Evolutionary conservation across 1,140 invertebrate genomes (phyloP).

Genomic region (Sitobion miscanthi): DNA sequence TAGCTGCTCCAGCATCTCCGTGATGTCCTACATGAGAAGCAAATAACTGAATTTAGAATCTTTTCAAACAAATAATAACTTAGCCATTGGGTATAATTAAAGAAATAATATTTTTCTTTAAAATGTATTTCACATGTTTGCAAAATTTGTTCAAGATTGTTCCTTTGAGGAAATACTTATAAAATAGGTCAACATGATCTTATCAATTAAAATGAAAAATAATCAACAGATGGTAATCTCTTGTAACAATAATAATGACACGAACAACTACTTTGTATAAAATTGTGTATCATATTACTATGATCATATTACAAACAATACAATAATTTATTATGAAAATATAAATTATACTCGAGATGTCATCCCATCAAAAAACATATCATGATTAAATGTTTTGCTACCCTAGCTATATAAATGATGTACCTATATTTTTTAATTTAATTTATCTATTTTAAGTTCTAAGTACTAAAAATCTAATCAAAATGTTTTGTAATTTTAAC

Average conservation of each 20-base stretch:
- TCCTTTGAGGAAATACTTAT: background rate
- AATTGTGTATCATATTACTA: no score
- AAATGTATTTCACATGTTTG: background rate
- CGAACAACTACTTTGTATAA: no score
- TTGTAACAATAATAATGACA: background rate
- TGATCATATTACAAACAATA: no score
- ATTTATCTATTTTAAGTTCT: no score
- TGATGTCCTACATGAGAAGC: conserved; percentile 79
- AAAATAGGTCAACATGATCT: background rate
- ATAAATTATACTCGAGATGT: background rate
- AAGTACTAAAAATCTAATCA: no score
- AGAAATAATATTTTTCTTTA: conserved; percentile 8
- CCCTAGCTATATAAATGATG: background rate
- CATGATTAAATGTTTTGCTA: background rate
- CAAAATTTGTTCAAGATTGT: background rate
- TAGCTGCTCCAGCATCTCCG: conserved; percentile 90
- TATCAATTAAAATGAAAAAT: background rate
- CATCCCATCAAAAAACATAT: background rate
- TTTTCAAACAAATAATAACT: conserved; percentile 32
- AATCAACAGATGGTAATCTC: background rate
- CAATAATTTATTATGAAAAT: background rate
- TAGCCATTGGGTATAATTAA: no score
- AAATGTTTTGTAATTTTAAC: background rate
- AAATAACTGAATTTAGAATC: background rate
- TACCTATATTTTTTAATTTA: background rate